Conservation (phyloP, 2,113 vertebrate genomes). For the Scophthalmus maximus region DNA sequence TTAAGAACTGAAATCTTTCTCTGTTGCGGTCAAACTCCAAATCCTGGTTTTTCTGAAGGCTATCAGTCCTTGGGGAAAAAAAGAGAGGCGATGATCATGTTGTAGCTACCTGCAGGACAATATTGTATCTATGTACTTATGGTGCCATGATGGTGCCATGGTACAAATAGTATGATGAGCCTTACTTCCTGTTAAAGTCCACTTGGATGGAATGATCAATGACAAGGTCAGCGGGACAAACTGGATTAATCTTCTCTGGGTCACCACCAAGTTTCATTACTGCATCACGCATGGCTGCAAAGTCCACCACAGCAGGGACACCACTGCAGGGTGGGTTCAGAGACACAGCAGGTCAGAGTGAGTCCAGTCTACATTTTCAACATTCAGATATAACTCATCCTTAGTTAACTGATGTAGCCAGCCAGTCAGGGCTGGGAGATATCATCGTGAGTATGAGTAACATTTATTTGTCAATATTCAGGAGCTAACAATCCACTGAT, state of each 20-base stretch:
- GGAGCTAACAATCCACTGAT: no score
- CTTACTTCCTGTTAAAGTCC: constrained; percentile 96
- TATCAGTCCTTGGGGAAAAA: constrained; percentile 87
- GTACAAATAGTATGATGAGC: not conserved
- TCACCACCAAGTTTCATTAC: constrained; percentile 92
- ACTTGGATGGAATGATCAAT: constrained; percentile 99
- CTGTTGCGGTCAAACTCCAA: constrained; percentile 97
- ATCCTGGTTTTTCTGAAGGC: constrained; percentile 97
- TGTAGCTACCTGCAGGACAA: not conserved
- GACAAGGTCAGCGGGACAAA: constrained; percentile 96
- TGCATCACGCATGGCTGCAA: constrained; percentile 97
- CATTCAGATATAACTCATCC: no score
- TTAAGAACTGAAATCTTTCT: constrained; percentile 97
- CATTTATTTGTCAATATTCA: no score
- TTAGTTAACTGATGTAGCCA: not conserved
- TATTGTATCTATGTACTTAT: not conserved
- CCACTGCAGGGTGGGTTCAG: constrained; percentile 81
- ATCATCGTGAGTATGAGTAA: no score
- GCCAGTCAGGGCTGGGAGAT: not conserved
- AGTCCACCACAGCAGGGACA: constrained; percentile 97
- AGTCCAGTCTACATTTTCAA: not conserved
- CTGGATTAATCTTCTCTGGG: constrained; percentile 95
- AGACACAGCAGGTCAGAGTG: not conserved
- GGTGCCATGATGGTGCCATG: not conserved
- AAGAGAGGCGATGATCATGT: not conserved